Base-by-base conservation (phyloP, 2,888 invertebrate genomes). In the Rhagonycha fulva region DNA sequence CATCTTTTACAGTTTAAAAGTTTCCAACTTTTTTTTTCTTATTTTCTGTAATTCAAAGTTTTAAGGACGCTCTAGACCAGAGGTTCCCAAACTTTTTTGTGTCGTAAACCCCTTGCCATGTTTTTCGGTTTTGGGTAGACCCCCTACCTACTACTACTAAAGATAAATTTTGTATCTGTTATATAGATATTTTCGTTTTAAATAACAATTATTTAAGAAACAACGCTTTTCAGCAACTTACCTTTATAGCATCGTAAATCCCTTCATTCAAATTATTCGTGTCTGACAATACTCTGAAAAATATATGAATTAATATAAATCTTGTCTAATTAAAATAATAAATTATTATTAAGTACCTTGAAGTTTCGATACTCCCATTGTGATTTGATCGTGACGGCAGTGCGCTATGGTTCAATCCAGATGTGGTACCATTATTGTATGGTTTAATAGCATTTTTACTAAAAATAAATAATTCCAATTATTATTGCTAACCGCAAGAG, bases 201-300 rank as follows among this genome's bases (percentile, higher is more conserved):
- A n/a, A n/a, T 47, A 12, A 47, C 0, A 47, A n/a, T 47, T n/a
- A 32, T 47, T 47, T n/a, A 47, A 47, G n/a, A 47, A 47, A 47
- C 19, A 47, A 47, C n/a, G 12, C n/a, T n/a, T 47, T 47, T 47
- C 19, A 66, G 9, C n/a, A 74, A 80, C 85, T 80, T 83, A 87
- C 87, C 86, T 87, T 87, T n/a, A 87, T 85, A 30, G 86, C 82
- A 76, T 87, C 87, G 79, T 87, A 86, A 68, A 83, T 76, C 14
- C 83, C 83, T 75, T 86, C 86, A 71, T 83, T 82, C 30, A 82
- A 72, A 62, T 74, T 77, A 70, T 78, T 78, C 11, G 77, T 75
- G 47, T 83, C 82, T 5, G 72, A 67, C 9, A 75, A 70, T 28
- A 30, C 74, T 74, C 81, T 81, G 67, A 14, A 78, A 81, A 76